A percentile compares a stretch with the other conserved stretches of the same genome.
Evolutionary conservation across 2,797 vertebrate genomes (phyloP).

Genomic region (Rallus crepitans): DNA sequence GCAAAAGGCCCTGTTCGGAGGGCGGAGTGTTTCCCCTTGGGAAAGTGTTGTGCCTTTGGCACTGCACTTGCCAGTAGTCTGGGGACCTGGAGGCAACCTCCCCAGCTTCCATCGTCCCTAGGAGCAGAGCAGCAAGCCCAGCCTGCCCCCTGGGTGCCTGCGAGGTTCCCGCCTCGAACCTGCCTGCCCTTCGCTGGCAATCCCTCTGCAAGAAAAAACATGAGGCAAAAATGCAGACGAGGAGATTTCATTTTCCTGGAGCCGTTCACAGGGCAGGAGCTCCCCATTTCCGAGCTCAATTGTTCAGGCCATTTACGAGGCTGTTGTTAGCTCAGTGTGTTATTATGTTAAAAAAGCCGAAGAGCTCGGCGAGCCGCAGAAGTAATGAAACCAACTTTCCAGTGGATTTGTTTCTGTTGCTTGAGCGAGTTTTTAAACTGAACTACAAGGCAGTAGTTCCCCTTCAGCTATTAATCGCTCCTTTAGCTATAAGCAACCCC

Average conservation of each 20-base stretch:
- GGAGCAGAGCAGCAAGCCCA: neutral
- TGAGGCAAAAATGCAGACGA: rapidly evolving
- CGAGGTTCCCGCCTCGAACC: rapidly evolving
- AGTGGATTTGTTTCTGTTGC: neutral
- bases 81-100: neutral
- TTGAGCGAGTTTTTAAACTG: neutral
- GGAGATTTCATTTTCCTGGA: neutral
- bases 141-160: rapidly evolving
- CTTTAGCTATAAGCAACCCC: neutral
- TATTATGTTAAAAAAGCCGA: neutral
- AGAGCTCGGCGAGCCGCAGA: neutral
- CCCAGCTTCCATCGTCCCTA: rapidly evolving
- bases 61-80: neutral
- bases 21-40: rapidly evolving
- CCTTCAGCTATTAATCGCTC: neutral
- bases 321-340: neutral
- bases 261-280: neutral
- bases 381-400: neutral
- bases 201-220: rapidly evolving
- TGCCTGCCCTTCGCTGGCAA: rapidly evolving
- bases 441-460: neutral
- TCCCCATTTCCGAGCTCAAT: neutral
- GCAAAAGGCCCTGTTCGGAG: neutral
- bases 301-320: neutral
- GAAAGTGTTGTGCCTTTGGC: neutral